A percentile compares a stretch with the other conserved stretches of the same genome.
phyloP scores from a whole-genome alignment of 2,888 invertebrate species.

The Acrobasis consociella region DNA sequence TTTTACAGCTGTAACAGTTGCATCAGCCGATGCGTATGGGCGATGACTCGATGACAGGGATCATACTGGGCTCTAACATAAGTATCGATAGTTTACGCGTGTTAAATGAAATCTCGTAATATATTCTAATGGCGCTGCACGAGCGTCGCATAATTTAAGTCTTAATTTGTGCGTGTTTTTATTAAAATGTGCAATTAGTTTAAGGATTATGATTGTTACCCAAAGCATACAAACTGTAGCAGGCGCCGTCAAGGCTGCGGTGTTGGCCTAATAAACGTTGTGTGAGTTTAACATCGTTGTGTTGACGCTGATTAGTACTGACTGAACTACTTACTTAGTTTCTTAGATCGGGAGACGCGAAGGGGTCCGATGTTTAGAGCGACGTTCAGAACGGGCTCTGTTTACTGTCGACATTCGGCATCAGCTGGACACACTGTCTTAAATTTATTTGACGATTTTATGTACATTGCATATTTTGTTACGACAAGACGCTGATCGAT shows the following conservation, averaged over 20 bases:
- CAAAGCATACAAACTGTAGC: constrained; percentile 66
- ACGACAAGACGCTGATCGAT: too few relatives aligned
- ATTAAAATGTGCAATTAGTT: constrained; percentile 75
- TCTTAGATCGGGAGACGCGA: constrained; percentile 19
- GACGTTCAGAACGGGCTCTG: neutral
- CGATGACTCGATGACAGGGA: constrained; percentile 64
- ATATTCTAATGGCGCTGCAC: constrained; percentile 68
- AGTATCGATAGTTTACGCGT: constrained; percentile 68
- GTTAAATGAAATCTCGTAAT: constrained; percentile 82
- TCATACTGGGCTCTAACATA: constrained; percentile 68
- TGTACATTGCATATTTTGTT: neutral
- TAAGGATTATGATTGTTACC: constrained; percentile 75
- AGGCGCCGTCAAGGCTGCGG: constrained; percentile 42
- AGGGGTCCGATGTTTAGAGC: neutral
- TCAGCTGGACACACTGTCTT: neutral
- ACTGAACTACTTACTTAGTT: constrained; percentile 23
- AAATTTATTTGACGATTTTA: neutral
- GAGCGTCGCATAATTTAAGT: constrained; percentile 66
- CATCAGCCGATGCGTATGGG: constrained; percentile 41
- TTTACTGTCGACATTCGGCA: neutral
- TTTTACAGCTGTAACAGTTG: constrained; percentile 53
- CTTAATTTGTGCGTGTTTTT: constrained; percentile 73
- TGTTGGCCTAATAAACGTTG: constrained; percentile 21
- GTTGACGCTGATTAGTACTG: constrained; percentile 16
- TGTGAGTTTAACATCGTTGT: constrained; percentile 18